Base-by-base conservation (phyloP, 2,113 vertebrate genomes). In the Syrmaticus mikado region DNA sequence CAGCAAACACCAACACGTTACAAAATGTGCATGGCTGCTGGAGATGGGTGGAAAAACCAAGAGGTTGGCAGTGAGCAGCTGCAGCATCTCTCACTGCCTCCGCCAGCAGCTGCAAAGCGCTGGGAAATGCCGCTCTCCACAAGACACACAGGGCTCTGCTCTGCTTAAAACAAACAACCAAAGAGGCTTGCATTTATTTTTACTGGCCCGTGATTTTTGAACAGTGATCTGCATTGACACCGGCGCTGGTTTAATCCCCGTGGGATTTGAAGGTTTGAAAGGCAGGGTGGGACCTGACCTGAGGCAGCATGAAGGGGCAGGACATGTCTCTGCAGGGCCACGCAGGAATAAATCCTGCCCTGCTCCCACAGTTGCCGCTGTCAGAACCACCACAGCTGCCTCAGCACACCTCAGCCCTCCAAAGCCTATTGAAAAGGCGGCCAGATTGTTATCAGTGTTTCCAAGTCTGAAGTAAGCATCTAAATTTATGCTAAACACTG, bases 81-180 rank as follows among this genome's bases (percentile, higher is more conserved):
- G 1, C 60, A 13, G 28, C 87, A 93, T 87, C 79, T 77, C 82
- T 74, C 0, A 1, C 13, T 43, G 22, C 50, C 45, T 89, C 72
- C 8, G 18, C 71, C 82, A 93, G 72, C 0, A 0, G 75, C 87
- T 89, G 68, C 70, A 82, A 93, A 79, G 77, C 28, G 0, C 50
- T 92, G 94, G 95, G 93, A 96, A 93, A 93, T 87, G 67, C 84
- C 88, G 74, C 84, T 95, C 94, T 89, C 61, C 32, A 1, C 25
- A 6, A 89, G 93, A 87, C 82, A 52, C 62, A 75, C 87, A 77
- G 82, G 15, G 24, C 89, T 92, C 64, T 18, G 15, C 81, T 89
- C 66, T 0, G 1, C 36, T 89, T 87, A 89, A 87, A 87, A 86
- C 75, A 92, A 96, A 94, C 66, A 96, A 82, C 64, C 82, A 85